phyloP scores from a whole-genome alignment of 2,797 vertebrate genomes.

The Malacoctenus gilli region DNA sequence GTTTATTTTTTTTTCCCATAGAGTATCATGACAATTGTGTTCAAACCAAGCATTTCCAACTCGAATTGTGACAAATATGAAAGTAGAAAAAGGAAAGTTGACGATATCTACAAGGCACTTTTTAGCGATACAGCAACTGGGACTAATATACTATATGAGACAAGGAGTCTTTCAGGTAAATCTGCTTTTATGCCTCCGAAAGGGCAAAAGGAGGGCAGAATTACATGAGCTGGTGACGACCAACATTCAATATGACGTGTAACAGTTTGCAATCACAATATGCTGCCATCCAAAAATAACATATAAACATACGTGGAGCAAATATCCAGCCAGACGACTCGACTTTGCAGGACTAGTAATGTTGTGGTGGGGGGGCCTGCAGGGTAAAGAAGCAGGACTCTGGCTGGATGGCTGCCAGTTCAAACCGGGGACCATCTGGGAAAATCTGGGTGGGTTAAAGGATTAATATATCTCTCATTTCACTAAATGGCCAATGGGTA shows the following conservation, averaged over 20 bases:
- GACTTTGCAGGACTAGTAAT: constrained; percentile 38
- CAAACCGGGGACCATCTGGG: constrained; percentile 62
- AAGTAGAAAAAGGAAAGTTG: constrained; percentile 22
- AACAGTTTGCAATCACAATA: constrained; percentile 19
- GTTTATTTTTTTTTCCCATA: no score
- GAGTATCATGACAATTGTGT: constrained; percentile 39
- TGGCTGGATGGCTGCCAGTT: constrained; percentile 58
- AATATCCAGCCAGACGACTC: constrained; percentile 17
- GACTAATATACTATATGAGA: not conserved
- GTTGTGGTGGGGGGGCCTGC: constrained; percentile 43
- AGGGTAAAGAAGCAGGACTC: constrained; percentile 56
- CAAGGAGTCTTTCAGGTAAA: not conserved
- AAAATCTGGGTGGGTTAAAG: constrained; percentile 50
- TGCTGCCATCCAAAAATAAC: constrained; percentile 20
- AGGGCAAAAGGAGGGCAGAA: not conserved
- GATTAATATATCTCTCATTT: constrained; percentile 52
- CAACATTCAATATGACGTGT: constrained; percentile 1
- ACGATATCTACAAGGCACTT: not conserved
- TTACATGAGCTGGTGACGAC: constrained; percentile 4
- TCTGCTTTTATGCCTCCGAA: not conserved
- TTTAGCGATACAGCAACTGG: not conserved
- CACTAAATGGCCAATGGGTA: constrained; percentile 2
- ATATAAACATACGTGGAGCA: constrained; percentile 8
- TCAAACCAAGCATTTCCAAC: constrained; percentile 46
- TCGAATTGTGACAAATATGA: constrained; percentile 36